Evolutionary conservation across 2,113 vertebrate genomes (phyloP).

Genomic region (Coturnix japonica): DNA sequence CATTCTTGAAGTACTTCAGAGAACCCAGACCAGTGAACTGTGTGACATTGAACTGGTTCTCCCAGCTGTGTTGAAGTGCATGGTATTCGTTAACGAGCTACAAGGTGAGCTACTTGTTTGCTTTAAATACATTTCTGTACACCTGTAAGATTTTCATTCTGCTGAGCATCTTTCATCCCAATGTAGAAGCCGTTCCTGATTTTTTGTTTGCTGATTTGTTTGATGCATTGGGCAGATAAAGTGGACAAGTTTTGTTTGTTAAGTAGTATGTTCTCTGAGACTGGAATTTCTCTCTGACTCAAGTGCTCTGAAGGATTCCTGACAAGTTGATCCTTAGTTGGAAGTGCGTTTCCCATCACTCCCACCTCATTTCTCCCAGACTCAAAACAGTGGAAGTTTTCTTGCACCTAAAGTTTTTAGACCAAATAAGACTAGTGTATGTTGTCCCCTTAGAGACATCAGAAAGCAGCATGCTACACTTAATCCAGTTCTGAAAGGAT

Average conservation of each 20-base stretch:
- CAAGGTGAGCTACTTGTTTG: constrained; percentile 82
- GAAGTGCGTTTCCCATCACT: not conserved
- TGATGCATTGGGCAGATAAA: not conserved
- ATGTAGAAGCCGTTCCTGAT: not conserved
- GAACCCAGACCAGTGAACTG: constrained; percentile 75
- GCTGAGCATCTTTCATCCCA: not conserved
- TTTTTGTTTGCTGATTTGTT: not conserved
- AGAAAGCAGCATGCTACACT: not conserved
- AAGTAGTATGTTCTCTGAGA: not conserved
- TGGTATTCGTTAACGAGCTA: constrained; percentile 88
- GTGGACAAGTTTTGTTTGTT: not conserved
- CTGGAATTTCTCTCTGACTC: not conserved
- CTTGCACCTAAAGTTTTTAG: not conserved
- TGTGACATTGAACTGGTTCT: constrained; percentile 81
- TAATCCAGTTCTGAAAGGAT: not conserved
- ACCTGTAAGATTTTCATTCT: not conserved
- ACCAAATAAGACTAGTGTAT: not conserved
- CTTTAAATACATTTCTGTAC: not conserved
- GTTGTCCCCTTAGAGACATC: not conserved
- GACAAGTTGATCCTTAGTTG: not conserved
- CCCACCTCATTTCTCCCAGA: not conserved
- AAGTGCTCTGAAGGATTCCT: not conserved
- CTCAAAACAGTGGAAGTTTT: not conserved
- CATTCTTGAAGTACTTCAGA: constrained; percentile 84
- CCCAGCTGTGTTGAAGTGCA: constrained; percentile 84